Base-by-base conservation (phyloP, 2,888 invertebrate species). In the Heliconius hortense region DNA sequence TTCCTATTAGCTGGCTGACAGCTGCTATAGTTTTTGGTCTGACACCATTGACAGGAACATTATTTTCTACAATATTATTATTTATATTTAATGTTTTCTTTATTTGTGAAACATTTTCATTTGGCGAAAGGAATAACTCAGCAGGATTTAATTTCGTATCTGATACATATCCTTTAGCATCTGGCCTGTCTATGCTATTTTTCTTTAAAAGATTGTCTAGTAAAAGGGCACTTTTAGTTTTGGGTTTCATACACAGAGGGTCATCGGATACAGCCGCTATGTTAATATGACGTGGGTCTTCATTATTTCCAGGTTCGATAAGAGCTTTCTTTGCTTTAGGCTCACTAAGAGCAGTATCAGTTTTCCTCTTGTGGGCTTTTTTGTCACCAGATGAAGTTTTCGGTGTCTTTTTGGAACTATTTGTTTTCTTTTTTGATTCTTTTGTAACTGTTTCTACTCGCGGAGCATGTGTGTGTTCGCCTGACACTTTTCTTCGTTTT, bases 201-300 rank as follows among this genome's bases (percentile, higher is more conserved):
- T 95, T 95, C 78, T 94, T 90, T 78, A 95, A 88, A 67, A 95
- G 88, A 83, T 94, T 94, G 81, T 95, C 95, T n/a, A 95, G 88
- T 62, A 95, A 84, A 70, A 94, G 83, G 11, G 93, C 94, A 80
- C 94, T 94, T 85, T 94, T 94, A 79, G 85, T 91, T 86, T 92
- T 93, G 60, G 91, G 89, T 82, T 92, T 94, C 24, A 83, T 74
- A 63, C 85, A 82, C 66, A 82, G 77, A 56, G 81, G 74, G 76
- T 89, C 88, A 13, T 87, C 88, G 1, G 83, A 75, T n/a, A 86
- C 79, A 67, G 84, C 83, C 71, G 82, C 84, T 60, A 87, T 78
- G 80, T 84, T 87, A 82, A 85, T 87, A 28, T 87, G 81, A 43
- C 87, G 85, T 72, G 85, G 82, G 84, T 94, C 87, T 80, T 92